Evolutionary conservation across 2,797 vertebrate genomes (phyloP).

Genomic region (Margarornis squamiger): DNA sequence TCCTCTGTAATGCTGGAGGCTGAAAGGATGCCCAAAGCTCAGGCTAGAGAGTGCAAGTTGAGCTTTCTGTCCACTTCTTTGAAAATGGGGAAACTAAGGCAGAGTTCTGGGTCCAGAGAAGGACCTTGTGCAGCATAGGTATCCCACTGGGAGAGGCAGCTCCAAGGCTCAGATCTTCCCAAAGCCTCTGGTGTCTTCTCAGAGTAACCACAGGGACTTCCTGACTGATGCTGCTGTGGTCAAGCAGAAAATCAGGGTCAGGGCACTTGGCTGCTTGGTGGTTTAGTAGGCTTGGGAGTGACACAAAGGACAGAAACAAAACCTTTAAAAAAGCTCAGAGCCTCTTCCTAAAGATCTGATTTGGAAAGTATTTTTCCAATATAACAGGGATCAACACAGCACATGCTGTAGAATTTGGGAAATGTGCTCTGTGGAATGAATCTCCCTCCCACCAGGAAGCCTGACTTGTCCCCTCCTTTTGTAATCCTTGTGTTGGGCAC

Average conservation of each 20-base stretch:
- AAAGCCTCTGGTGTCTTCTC: neutral
- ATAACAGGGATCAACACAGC: neutral
- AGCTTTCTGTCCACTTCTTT: neutral
- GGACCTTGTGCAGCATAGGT: neutral
- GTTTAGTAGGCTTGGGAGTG: neutral
- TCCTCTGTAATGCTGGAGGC: neutral
- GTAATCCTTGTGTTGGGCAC: neutral
- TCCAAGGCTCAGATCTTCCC: neutral
- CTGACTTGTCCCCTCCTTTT: neutral
- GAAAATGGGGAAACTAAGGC: neutral
- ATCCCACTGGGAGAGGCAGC: neutral
- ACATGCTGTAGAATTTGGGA: rapidly evolving
- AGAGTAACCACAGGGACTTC: neutral
- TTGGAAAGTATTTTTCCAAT: neutral
- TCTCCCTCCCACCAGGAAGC: neutral
- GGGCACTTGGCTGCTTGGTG: neutral
- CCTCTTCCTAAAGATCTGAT: neutral
- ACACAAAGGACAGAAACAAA: neutral
- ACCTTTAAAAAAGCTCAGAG: neutral
- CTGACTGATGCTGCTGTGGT: rapidly evolving
- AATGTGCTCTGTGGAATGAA: neutral
- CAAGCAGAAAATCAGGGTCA: neutral
- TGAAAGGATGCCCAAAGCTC: neutral
- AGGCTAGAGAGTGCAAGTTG: neutral
- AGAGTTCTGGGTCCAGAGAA: neutral